Percentiles rank a stretch among this genome's conserved stretches.
Evolutionary conservation across 2,797 vertebrate genomes (phyloP).

Genomic region (Discoglossus pictus): DNA sequence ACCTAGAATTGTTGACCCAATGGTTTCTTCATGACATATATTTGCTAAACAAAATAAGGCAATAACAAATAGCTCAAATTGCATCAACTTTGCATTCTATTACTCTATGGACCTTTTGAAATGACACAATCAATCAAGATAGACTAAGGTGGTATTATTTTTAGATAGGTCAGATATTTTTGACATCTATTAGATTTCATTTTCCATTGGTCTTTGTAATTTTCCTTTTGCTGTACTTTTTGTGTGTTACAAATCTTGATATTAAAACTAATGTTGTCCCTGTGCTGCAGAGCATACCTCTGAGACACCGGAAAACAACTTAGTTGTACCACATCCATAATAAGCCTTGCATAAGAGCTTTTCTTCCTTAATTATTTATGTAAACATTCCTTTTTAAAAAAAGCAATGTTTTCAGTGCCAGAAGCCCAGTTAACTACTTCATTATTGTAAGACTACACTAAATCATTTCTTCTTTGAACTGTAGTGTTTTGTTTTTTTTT

Average conservation of each 20-base stretch:
- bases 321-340: neutral
- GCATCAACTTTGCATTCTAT: neutral
- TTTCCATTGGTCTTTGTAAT: neutral
- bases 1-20: too few relatives aligned
- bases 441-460: too few relatives aligned
- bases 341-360: neutral
- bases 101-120: neutral
- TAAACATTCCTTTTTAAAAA: too few relatives aligned
- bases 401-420: too few relatives aligned
- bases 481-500: too few relatives aligned
- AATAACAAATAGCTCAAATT: neutral
- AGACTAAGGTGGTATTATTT: neutral
- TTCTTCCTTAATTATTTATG: too few relatives aligned
- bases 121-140: neutral
- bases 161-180: neutral
- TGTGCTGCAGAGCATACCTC: neutral
- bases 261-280: neutral
- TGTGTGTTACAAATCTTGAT: neutral
- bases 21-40: too few relatives aligned
- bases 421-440: too few relatives aligned
- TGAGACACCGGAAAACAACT: neutral
- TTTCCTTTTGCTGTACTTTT: neutral
- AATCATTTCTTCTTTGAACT: too few relatives aligned
- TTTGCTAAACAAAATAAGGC: neutral
- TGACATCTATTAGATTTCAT: neutral